Conservation (phyloP, 1,140 invertebrate genomes). For the Lepidostoma basale region DNA sequence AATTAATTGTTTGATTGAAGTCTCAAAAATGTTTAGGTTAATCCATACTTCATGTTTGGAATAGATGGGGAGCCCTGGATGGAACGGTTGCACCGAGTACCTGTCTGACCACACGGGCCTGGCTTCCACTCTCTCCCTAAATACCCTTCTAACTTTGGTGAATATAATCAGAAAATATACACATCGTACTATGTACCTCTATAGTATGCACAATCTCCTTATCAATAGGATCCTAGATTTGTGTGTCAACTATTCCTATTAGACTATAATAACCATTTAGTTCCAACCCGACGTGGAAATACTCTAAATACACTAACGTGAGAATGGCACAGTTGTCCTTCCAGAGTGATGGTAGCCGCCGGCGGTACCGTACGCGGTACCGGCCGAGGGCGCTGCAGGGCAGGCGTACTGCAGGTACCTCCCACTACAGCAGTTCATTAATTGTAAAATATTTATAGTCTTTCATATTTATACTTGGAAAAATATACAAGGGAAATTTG, state of each 20-base stretch:
- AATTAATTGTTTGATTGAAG: no score
- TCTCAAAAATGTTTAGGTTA: no score
- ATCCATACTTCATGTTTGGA: no score
- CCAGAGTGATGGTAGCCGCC: constrained; percentile 1
- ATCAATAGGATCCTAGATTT: constrained; percentile 37
- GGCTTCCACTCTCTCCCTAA: constrained; percentile 19
- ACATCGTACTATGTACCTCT: constrained; percentile 42
- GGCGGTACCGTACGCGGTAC: no score
- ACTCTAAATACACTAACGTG: constrained; percentile 34
- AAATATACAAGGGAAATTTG: constrained; percentile 44
- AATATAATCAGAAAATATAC: constrained; percentile 47
- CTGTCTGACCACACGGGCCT: not conserved
- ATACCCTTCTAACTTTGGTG: constrained; percentile 45
- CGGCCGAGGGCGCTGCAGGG: no score
- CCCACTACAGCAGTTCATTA: not conserved
- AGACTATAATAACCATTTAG: not conserved
- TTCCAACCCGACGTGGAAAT: constrained; percentile 5
- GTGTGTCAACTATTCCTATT: constrained; percentile 38
- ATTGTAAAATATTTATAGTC: constrained; percentile 31
- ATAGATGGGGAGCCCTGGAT: no score
- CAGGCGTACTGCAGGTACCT: no score
- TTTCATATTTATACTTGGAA: constrained; percentile 39
- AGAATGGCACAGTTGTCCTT: constrained; percentile 40
- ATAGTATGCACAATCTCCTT: constrained; percentile 42
- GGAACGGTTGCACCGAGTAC: not conserved